These are phyloP conservation scores for Brachyrhaphis roseni DNA, from an alignment of 2,797 vertebrate species.

Conservation along the genomic window DNA sequence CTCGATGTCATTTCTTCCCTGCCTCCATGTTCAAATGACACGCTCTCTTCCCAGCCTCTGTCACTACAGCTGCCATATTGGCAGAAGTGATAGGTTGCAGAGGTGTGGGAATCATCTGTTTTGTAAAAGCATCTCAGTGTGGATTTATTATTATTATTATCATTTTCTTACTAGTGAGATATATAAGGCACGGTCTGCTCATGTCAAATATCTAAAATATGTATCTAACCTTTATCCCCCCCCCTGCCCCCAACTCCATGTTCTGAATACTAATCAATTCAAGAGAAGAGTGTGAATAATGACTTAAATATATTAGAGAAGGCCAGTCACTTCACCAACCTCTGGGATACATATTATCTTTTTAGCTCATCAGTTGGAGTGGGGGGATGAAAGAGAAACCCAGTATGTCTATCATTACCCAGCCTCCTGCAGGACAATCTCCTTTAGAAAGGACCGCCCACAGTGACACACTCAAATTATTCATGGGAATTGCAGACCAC, in stretches of 20 bases:
- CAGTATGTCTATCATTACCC: conserved; percentile 74
- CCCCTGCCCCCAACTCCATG: not conserved
- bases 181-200: conserved; percentile 27
- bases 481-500: conserved; percentile 75
- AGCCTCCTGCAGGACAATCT: conserved; percentile 67
- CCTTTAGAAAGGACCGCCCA: conserved; percentile 62
- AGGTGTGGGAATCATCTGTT: conserved; percentile 59
- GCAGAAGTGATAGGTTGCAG: conserved; percentile 56
- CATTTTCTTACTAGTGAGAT: conserved; percentile 4
- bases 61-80: conserved; percentile 66
- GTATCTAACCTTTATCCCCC: not conserved
- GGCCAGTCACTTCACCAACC: conserved; percentile 8
- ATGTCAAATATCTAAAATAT: conserved; percentile 32
- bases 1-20: conserved; percentile 40
- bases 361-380: conserved; percentile 48
- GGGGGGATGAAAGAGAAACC: conserved; percentile 57
- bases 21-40: conserved; percentile 65
- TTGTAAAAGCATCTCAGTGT: conserved; percentile 38
- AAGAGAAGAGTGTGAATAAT: conserved; percentile 1
- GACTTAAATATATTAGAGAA: conserved; percentile 11
- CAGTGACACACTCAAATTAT: conserved; percentile 76
- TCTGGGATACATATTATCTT: conserved; percentile 42
- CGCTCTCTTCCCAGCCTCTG: conserved; percentile 69
- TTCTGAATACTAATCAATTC: conserved; percentile 12
- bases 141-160: conserved; percentile 24